Evolutionary conservation across 1,140 invertebrate genomes (phyloP).

Genomic region (Dinoponera quadriceps): DNA sequence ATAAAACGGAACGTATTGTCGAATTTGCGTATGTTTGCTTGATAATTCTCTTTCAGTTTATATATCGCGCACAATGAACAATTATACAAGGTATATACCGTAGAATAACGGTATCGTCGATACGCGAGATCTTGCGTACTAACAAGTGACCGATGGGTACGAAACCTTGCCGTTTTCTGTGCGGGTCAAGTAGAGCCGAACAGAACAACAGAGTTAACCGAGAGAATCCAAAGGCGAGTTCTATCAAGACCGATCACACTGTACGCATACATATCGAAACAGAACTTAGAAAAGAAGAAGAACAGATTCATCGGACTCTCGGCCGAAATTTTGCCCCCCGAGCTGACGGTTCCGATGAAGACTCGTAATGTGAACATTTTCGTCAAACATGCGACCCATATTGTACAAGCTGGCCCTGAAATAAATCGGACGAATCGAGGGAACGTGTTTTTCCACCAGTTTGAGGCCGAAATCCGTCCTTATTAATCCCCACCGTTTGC

Average conservation of each 20-base stretch:
- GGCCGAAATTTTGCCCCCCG: no score
- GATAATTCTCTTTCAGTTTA: no score
- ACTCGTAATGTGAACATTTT: slow-evolving; percentile 36
- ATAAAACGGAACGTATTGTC: no score
- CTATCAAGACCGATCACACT: neutral
- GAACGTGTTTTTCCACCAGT: neutral
- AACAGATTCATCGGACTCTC: no score
- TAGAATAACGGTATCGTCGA: no score
- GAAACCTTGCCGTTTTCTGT: no score
- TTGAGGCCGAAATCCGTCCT: neutral
- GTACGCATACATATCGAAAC: neutral
- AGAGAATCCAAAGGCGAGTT: neutral
- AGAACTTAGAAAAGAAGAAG: neutral
- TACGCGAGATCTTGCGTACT: no score
- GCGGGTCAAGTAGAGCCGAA: no score
- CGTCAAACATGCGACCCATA: slow-evolving; percentile 9
- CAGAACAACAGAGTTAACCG: neutral
- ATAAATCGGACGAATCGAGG: slow-evolving; percentile 19
- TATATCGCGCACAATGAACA: no score
- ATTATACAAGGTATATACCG: no score
- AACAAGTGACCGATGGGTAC: no score
- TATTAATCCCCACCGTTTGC: neutral
- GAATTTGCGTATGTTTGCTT: no score
- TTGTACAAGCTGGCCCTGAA: slow-evolving; percentile 17
- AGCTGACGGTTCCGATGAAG: neutral